Conservation (phyloP, 92 coral and sea anemone species). For the Porites evermanni region DNA sequence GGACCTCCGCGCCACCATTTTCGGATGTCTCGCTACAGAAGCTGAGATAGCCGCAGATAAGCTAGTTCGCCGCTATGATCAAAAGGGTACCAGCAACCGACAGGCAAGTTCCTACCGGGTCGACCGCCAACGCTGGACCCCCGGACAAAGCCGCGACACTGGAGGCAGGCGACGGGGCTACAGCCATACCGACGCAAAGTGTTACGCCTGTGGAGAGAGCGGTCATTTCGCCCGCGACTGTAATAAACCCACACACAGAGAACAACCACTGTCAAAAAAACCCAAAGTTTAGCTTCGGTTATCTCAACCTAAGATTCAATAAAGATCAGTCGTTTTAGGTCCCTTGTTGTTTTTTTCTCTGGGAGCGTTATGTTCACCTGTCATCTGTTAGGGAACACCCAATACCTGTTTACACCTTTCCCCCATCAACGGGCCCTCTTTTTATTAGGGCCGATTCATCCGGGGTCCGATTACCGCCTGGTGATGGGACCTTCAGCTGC, state of each 20-base stretch:
- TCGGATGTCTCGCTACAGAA: constrained; percentile 30
- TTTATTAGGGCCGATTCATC: constrained; percentile 31
- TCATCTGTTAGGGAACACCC: too few species aligned
- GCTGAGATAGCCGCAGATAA: constrained; percentile 45
- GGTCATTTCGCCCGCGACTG: constrained; percentile 53
- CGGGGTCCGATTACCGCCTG: constrained; percentile 40
- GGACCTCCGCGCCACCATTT: constrained; percentile 35
- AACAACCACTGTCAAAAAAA: constrained; percentile 32
- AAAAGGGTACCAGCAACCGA: background rate
- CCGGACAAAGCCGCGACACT: constrained; percentile 10
- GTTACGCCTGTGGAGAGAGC: constrained; percentile 38
- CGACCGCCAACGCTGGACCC: constrained; percentile 13
- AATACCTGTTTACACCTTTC: too few species aligned
- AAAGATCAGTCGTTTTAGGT: too few species aligned
- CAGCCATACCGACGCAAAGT: background rate
- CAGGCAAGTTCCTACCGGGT: constrained; percentile 13
- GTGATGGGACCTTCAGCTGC: constrained; percentile 41
- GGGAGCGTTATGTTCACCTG: too few species aligned
- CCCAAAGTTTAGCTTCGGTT: too few species aligned
- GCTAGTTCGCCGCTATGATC: constrained; percentile 23
- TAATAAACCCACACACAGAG: background rate
- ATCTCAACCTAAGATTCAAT: too few species aligned
- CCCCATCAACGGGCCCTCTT: too few species aligned
- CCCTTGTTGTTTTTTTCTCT: too few species aligned
- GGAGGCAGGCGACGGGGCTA: constrained; percentile 5